Evolutionary conservation across 2,113 vertebrate genomes (phyloP).

Genomic region (Procavia capensis): DNA sequence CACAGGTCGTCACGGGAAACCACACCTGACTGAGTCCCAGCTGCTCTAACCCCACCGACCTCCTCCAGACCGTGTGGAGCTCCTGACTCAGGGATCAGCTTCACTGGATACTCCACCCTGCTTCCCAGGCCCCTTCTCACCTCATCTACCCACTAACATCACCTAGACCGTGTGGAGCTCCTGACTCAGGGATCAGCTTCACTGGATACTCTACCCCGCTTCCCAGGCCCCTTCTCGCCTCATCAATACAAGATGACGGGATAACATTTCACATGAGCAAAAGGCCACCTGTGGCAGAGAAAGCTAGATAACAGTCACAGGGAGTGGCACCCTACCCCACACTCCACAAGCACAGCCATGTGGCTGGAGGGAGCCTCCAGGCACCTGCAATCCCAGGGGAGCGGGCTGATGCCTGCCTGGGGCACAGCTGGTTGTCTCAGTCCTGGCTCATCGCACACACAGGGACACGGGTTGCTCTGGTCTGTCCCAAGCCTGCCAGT

Average conservation of each 20-base stretch:
- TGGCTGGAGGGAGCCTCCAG: too few species aligned
- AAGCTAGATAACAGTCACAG: not conserved
- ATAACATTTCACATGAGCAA: not conserved
- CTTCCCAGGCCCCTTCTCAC: not conserved
- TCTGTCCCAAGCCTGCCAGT: not conserved
- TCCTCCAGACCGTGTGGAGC: rapidly evolving
- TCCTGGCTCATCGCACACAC: not conserved
- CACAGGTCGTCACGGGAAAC: rapidly evolving
- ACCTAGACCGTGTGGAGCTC: not conserved
- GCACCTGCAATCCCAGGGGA: not conserved
- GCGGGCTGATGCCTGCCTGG: not conserved
- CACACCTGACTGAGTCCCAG: not conserved
- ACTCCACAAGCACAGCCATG: not conserved
- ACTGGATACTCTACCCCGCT: rapidly evolving
- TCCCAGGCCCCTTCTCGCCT: not conserved
- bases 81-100: rapidly evolving
- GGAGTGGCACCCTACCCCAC: rapidly evolving
- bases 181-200: rapidly evolving
- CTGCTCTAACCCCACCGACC: rapidly evolving
- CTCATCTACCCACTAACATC: rapidly evolving
- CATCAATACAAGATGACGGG: not conserved
- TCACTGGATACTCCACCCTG: rapidly evolving
- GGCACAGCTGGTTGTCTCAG: too few species aligned
- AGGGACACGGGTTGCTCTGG: too few species aligned
- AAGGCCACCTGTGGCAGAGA: rapidly evolving